These are phyloP conservation scores for Ondatra zibethicus DNA, from an alignment of 2,113 vertebrate species.

Conservation along the genomic window DNA sequence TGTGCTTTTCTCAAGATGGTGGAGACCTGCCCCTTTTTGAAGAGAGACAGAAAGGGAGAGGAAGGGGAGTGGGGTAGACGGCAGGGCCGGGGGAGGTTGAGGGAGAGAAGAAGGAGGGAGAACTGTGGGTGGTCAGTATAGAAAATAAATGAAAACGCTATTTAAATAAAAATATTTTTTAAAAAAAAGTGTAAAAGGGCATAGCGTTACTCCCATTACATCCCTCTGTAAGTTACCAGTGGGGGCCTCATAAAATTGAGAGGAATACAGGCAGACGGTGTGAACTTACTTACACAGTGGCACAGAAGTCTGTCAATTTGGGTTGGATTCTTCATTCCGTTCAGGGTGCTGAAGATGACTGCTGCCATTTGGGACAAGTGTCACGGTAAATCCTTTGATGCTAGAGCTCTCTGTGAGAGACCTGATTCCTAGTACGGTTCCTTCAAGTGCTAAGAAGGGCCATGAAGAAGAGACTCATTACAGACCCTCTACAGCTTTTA, in stretches of 20 bases:
- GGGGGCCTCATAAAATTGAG: not conserved
- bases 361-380: not conserved
- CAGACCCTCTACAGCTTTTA: not conserved
- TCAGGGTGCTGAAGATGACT: not conserved
- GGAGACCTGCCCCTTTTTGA: too few species aligned
- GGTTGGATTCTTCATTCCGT: not conserved
- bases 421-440: not conserved
- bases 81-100: too few species aligned
- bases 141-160: too few species aligned
- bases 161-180: too few species aligned
- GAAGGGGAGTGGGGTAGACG: too few species aligned
- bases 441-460: not conserved
- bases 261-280: not conserved
- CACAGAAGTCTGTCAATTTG: not conserved
- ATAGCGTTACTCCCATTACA: not conserved
- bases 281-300: not conserved
- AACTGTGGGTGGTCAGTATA: too few species aligned
- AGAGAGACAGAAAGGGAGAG: too few species aligned
- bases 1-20: too few species aligned
- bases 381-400: not conserved
- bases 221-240: not conserved
- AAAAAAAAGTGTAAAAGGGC: not conserved
- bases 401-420: not conserved
- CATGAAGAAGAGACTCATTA: not conserved
- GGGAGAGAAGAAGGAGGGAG: too few species aligned